Evolutionary conservation across 1,140 invertebrate genomes (phyloP).

Genomic region (Oreohelix idahoensis): DNA sequence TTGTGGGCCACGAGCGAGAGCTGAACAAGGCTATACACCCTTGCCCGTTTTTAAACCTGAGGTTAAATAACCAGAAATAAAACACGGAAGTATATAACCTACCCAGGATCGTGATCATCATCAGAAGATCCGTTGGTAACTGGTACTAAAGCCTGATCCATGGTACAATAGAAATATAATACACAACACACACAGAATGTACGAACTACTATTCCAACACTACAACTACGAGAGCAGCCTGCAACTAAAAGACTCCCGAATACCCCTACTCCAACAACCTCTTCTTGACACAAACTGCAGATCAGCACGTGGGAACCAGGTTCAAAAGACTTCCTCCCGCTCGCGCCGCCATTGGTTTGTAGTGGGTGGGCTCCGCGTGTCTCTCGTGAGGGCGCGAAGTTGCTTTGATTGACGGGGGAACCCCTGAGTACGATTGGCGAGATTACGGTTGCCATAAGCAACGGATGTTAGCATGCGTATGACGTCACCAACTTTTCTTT

Average conservation of each 20-base stretch:
- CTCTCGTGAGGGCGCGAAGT: slow-evolving; percentile 13
- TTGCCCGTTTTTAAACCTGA: neutral
- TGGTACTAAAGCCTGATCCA: slow-evolving; percentile 35
- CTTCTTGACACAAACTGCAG: slow-evolving; percentile 6
- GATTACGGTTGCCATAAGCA: slow-evolving; percentile 32
- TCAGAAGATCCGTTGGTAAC: slow-evolving; percentile 25
- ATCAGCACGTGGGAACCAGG: slow-evolving; percentile 35
- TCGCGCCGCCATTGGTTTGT: slow-evolving; percentile 30
- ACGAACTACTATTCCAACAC: slow-evolving; percentile 30
- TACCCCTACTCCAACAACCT: slow-evolving; percentile 13
- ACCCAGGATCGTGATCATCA: slow-evolving; percentile 35
- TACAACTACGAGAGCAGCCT: slow-evolving; percentile 32
- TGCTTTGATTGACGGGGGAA: slow-evolving; percentile 31
- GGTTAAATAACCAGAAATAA: neutral
- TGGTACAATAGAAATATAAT: slow-evolving; percentile 5
- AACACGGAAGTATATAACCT: neutral
- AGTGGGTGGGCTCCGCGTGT: slow-evolving; percentile 17
- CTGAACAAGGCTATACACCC: too few species aligned
- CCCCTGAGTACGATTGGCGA: slow-evolving; percentile 33
- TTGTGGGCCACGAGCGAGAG: neutral
- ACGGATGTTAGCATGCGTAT: neutral
- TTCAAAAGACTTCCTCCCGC: slow-evolving; percentile 16
- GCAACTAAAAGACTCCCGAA: slow-evolving; percentile 25
- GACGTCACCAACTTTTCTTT: slow-evolving; percentile 14
- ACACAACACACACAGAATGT: slow-evolving; percentile 32